Evolutionary conservation across 2,888 invertebrate species (phyloP).

Genomic region (Hypercompe scribonia): DNA sequence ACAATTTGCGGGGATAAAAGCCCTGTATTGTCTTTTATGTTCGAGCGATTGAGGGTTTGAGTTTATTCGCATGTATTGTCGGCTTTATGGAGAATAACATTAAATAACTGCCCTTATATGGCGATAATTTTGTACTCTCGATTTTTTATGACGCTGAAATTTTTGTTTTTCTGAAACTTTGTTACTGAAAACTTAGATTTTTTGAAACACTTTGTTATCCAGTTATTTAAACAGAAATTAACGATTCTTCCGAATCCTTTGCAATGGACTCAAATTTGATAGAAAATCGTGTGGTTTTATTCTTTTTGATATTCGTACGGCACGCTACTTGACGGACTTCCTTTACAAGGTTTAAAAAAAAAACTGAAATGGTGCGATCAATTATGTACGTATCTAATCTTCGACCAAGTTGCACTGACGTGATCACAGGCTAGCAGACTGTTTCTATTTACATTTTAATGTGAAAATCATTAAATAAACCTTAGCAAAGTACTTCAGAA

Average conservation of each 20-base stretch:
- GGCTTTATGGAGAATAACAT: conserved; percentile 16
- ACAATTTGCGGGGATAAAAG: conserved; percentile 63
- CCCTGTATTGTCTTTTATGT: conserved; percentile 57
- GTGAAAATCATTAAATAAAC: background rate
- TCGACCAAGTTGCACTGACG: background rate
- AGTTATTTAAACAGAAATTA: background rate
- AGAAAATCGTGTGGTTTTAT: background rate
- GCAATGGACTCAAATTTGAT: background rate
- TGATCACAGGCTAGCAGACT: background rate
- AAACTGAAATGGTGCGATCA: background rate
- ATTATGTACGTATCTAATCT: background rate
- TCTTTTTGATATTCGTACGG: background rate
- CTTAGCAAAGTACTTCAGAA: background rate
- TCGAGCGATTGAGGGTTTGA: conserved; percentile 27
- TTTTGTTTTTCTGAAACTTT: too few relatives aligned
- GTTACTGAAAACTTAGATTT: background rate
- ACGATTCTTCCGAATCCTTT: background rate
- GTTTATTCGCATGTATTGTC: conserved; percentile 23
- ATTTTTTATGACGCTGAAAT: background rate
- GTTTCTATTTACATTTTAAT: background rate
- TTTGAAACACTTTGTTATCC: too few relatives aligned
- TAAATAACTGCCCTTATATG: conserved; percentile 14
- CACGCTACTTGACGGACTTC: background rate
- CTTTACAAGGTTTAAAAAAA: too few relatives aligned
- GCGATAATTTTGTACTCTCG: conserved; percentile 9